phyloP scores from a whole-genome alignment of 2,888 invertebrate species.

The Pharmacophagus antenor region DNA sequence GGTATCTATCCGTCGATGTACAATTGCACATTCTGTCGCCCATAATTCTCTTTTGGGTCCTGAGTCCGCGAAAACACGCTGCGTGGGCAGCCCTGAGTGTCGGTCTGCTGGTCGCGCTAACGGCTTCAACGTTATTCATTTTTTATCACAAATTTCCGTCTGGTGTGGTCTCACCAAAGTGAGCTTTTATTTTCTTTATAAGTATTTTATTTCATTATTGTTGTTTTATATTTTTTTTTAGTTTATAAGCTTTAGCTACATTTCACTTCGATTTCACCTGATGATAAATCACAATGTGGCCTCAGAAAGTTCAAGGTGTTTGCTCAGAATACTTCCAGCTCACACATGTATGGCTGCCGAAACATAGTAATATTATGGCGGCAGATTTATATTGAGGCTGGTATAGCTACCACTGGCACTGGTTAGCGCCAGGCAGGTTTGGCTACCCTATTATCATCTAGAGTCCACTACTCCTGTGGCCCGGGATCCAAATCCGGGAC shows the following conservation, averaged over 20 bases:
- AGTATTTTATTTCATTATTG: too few species aligned
- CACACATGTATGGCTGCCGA: too few species aligned
- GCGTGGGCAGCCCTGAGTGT: slow-evolving; percentile 50
- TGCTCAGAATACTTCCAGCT: too few species aligned
- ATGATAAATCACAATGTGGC: too few species aligned
- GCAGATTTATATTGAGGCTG: too few species aligned
- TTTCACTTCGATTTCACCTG: neutral
- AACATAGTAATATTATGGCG: too few species aligned
- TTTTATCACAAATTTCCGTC: slow-evolving; percentile 47
- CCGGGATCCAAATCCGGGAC: too few species aligned
- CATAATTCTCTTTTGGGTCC: slow-evolving; percentile 54
- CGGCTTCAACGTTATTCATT: slow-evolving; percentile 46
- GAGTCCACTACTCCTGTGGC: too few species aligned
- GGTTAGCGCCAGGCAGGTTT: too few species aligned
- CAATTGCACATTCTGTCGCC: slow-evolving; percentile 63
- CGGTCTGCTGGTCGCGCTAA: slow-evolving; percentile 41
- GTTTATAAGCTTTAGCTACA: neutral
- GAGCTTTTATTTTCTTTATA: neutral
- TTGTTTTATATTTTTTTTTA: neutral
- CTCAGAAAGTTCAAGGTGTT: too few species aligned
- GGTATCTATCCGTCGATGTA: slow-evolving; percentile 65
- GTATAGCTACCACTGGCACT: too few species aligned
- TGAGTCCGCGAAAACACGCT: slow-evolving; percentile 40
- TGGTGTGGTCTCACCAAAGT: slow-evolving; percentile 20
- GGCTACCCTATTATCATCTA: too few species aligned